Percentiles rank a stretch among this genome's conserved stretches.
Conservation (phyloP, 1,140 invertebrate genomes). For the Chelonus insularis region DNA sequence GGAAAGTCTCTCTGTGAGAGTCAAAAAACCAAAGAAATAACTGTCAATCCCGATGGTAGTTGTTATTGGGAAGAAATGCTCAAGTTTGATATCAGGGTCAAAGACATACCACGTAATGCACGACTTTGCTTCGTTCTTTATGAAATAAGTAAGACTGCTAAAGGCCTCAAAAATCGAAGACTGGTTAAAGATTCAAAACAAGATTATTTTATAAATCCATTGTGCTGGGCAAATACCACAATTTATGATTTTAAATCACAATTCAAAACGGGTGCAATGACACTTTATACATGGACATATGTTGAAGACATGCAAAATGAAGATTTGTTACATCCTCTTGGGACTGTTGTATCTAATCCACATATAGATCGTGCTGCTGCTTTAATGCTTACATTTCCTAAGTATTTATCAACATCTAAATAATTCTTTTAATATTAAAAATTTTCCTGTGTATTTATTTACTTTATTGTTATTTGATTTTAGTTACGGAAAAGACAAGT, state of each 20-base stretch:
- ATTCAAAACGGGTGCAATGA: constrained; percentile 80
- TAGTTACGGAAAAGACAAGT: constrained; percentile 71
- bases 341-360: constrained; percentile 85
- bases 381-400: constrained; percentile 81
- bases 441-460: no score
- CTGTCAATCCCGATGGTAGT: constrained; percentile 66
- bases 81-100: constrained; percentile 79
- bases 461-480: no score
- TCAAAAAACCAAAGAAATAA: constrained; percentile 67
- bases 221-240: constrained; percentile 94
- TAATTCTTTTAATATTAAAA: no score
- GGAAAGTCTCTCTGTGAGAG: constrained; percentile 80
- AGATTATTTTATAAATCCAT: constrained; percentile 75
- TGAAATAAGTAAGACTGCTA: constrained; percentile 75
- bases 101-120: constrained; percentile 86
- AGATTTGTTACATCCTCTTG: constrained; percentile 83
- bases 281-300: constrained; percentile 89
- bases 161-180: constrained; percentile 67
- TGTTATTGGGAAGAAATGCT: constrained; percentile 80
- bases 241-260: constrained; percentile 92
- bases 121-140: constrained; percentile 88
- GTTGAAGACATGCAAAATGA: constrained; percentile 86
- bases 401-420: constrained; percentile 56
- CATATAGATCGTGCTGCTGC: constrained; percentile 77
- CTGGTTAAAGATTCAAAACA: constrained; percentile 60